Evolutionary conservation across 2,888 invertebrate species (phyloP), one percentile per base, ranked within the genome.

Genomic region (Phragmatobia fuliginosa): DNA sequence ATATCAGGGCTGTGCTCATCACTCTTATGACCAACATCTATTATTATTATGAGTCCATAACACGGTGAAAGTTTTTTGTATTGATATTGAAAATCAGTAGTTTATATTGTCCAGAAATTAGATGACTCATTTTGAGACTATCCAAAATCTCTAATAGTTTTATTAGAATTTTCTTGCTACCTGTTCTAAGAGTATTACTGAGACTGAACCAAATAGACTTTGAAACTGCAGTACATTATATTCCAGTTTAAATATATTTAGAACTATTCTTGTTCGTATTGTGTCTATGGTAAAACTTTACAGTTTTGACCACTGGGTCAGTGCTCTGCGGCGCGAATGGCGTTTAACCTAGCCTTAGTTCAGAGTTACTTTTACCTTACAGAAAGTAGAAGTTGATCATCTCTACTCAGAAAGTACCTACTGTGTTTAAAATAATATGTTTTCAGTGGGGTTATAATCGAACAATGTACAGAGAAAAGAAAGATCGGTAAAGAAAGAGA

Each of bases 1-100:
- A 79, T 80, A 76, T 76, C 76, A 93, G 91, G 92, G 92, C 77
- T 92, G 91, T 78, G 83, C 75, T 76, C 76, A 79, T 74, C 74
- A 80, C 78, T 79, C 77, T 83, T 76, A 77, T 78, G 77, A 66
- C 41, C 68, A 78, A 76, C 75, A 65, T 67, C 67, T 67, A 73
- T 75, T 75, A 73, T 75, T 84, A 61, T 72, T 64, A 73, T 60
- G 67, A 69, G 60, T 66, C 68, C 59, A 60, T 65, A 61, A 52
- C 25, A 38, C n/a, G 4, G 52, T 14, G 8, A 33, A 18, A 31
- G 31, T 49, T 31, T 32, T 38, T 32, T 14, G 11, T 62, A 32
- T 0, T 45, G 21, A 28, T 49, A 32, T 32, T 41, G 38, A 62
- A n/a, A 62, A 41, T 28, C 38, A 41, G 28, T 18, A 18, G 7